Percentiles rank a stretch among this genome's conserved stretches.
These are phyloP conservation scores for Limnephilus auricula DNA, from an alignment of 2,888 invertebrate genomes.

Conservation along the genomic window DNA sequence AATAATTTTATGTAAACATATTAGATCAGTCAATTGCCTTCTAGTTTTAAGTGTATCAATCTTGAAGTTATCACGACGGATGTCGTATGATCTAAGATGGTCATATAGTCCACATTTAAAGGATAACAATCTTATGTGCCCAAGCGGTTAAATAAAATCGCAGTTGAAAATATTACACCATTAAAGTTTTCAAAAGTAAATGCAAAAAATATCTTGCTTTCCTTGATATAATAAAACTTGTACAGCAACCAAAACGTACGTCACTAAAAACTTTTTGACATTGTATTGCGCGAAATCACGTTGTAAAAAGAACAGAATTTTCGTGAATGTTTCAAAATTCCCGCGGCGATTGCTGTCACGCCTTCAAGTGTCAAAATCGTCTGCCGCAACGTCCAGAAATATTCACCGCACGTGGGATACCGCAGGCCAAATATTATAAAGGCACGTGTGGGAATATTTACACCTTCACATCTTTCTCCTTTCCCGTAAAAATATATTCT, in stretches of 20 bases:
- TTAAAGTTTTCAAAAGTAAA: too few species aligned
- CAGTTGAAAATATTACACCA: too few species aligned
- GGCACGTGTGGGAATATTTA: neutral
- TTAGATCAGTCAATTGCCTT: too few species aligned
- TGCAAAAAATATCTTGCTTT: neutral
- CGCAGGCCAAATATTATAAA: neutral
- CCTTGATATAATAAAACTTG: neutral
- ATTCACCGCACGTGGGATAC: neutral
- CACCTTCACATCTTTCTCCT: neutral
- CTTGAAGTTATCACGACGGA: too few species aligned
- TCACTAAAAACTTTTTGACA: neutral
- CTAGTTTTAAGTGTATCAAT: too few species aligned
- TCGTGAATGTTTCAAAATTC: neutral
- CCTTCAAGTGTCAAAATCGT: neutral
- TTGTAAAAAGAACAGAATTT: too few species aligned
- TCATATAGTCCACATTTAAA: too few species aligned
- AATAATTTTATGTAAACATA: too few species aligned
- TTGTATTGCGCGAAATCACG: neutral
- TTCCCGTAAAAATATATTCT: neutral
- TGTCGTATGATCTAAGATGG: too few species aligned
- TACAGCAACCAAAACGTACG: neutral
- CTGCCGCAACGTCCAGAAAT: neutral
- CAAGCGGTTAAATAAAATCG: too few species aligned
- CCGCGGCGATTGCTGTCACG: neutral
- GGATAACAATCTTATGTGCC: too few species aligned